These are phyloP conservation scores for Anguilla obscura DNA, from an alignment of 2,797 vertebrate genomes.

Conservation along the genomic window DNA sequence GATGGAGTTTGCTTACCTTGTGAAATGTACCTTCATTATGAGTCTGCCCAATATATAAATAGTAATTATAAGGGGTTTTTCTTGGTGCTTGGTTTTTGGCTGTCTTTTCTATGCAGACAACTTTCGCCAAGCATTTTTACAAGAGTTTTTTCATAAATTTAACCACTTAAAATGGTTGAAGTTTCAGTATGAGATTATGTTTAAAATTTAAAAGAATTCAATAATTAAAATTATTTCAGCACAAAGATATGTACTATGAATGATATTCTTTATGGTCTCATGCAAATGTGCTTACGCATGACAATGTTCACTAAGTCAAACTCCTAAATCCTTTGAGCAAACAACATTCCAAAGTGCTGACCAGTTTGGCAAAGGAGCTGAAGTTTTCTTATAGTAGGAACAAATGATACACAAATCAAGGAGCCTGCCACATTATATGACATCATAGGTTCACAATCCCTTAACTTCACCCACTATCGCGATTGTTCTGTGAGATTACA, in stretches of 20 bases:
- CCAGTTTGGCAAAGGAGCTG: neutral
- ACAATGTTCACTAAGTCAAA: neutral
- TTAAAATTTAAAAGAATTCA: no score
- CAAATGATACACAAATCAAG: neutral
- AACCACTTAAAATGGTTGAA: no score
- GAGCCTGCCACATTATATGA: neutral
- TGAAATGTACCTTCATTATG: no score
- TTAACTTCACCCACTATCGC: neutral
- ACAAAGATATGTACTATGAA: neutral
- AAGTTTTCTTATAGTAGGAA: neutral
- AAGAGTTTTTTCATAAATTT: no score
- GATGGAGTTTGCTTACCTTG: no score
- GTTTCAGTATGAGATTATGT: no score
- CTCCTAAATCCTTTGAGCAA: neutral
- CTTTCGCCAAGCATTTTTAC: no score
- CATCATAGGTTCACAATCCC: neutral
- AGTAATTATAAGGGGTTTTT: no score
- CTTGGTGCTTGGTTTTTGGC: no score
- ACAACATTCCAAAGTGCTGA: constrained; percentile 4
- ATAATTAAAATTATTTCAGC: no score
- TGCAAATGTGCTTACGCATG: neutral
- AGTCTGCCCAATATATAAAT: no score
- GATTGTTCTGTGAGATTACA: neutral
- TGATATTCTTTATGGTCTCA: neutral
- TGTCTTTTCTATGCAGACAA: no score